These are phyloP conservation scores for Cenopis cana DNA, from an alignment of 2,888 invertebrate species.

Conservation along the genomic window DNA sequence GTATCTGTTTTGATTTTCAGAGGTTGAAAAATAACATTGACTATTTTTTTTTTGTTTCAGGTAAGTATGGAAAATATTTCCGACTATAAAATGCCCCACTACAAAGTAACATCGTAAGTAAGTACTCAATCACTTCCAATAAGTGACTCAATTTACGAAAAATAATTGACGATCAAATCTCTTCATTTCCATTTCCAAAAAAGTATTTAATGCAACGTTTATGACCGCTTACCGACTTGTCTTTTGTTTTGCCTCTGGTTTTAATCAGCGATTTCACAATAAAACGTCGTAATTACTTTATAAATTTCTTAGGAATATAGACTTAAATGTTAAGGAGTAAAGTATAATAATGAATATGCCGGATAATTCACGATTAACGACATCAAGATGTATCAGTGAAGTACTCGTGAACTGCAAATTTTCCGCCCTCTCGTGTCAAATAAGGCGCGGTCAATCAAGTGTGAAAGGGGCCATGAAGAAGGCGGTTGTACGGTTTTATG, in stretches of 20 bases:
- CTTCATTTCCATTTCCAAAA: slow-evolving; percentile 18
- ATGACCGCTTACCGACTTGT: slow-evolving; percentile 17
- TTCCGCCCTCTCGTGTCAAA: slow-evolving; percentile 26
- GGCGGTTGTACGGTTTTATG: neutral
- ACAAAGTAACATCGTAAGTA: slow-evolving; percentile 12
- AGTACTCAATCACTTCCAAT: slow-evolving; percentile 21
- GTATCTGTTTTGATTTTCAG: no score
- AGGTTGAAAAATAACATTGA: slow-evolving; percentile 6
- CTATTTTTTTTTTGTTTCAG: slow-evolving; percentile 60
- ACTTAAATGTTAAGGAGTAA: neutral
- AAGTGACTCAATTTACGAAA: neutral
- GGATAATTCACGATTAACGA: neutral
- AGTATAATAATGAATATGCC: neutral
- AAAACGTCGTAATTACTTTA: neutral
- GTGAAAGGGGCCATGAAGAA: slow-evolving; percentile 17
- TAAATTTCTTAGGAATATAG: neutral
- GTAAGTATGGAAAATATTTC: slow-evolving; percentile 63
- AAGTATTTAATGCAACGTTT: slow-evolving; percentile 17
- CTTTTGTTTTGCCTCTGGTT: slow-evolving; percentile 12
- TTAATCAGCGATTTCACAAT: neutral
- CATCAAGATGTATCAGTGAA: slow-evolving; percentile 22
- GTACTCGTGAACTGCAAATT: slow-evolving; percentile 26
- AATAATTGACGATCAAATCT: slow-evolving; percentile 17
- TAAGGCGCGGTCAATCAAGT: slow-evolving; percentile 36
- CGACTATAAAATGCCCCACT: neutral